Evolutionary conservation across 2,888 invertebrate species (phyloP).

Genomic region (Thelaira solivaga): DNA sequence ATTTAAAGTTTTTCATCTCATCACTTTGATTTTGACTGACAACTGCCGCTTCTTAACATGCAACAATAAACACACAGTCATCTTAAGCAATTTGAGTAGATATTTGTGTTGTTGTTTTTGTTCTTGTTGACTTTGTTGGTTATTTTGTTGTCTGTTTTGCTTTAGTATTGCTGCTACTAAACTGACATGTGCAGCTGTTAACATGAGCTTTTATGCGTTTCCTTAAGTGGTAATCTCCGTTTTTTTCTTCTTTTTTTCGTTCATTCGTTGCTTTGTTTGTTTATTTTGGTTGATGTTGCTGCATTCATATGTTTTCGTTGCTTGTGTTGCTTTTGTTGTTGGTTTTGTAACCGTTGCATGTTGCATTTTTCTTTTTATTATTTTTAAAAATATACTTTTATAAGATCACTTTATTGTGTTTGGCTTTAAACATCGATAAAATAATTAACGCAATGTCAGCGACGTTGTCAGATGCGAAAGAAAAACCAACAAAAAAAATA

Average conservation of each 20-base stretch:
- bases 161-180: slow-evolving; percentile 45
- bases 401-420: slow-evolving; percentile 26
- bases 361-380: slow-evolving; percentile 33
- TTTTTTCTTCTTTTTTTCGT: slow-evolving; percentile 16
- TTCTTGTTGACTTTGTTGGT: slow-evolving; percentile 37
- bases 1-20: slow-evolving; percentile 42
- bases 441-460: slow-evolving; percentile 63
- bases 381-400: slow-evolving; percentile 28
- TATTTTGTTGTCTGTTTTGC: slow-evolving; percentile 59
- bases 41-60: slow-evolving; percentile 69
- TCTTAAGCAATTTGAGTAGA: slow-evolving; percentile 27
- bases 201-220: slow-evolving; percentile 70
- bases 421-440: slow-evolving; percentile 57
- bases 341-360: slow-evolving; percentile 51
- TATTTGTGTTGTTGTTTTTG: slow-evolving; percentile 29
- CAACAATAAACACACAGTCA: slow-evolving; percentile 46
- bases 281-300: slow-evolving; percentile 27
- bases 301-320: slow-evolving; percentile 52
- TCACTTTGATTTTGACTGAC: slow-evolving; percentile 75
- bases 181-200: slow-evolving; percentile 72
- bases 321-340: slow-evolving; percentile 26
- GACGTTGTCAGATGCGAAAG: slow-evolving; percentile 49
- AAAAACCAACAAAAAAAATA: neutral
- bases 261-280: too few species aligned
- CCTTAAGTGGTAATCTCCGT: slow-evolving; percentile 59